A percentile compares a stretch with the other conserved stretches of the same genome.
phyloP scores from a whole-genome alignment of 2,797 vertebrate genomes.

The Enteromius treurensis region DNA sequence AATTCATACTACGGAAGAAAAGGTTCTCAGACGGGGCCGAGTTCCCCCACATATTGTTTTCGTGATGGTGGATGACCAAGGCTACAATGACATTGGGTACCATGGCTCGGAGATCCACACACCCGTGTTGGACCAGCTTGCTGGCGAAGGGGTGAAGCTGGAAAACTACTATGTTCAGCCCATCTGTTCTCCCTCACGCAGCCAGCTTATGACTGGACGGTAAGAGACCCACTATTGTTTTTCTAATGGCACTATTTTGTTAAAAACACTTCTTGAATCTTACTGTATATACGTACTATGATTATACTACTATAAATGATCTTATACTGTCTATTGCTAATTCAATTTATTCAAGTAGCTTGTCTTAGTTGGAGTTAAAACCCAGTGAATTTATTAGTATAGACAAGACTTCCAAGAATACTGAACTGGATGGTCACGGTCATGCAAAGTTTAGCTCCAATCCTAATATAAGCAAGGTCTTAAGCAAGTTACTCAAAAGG shows the following conservation, averaged over 20 bases:
- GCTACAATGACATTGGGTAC: slow-evolving; percentile 92
- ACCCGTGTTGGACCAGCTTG: slow-evolving; percentile 86
- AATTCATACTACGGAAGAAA: slow-evolving; percentile 38
- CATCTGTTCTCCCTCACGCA: slow-evolving; percentile 94
- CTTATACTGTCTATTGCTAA: background rate
- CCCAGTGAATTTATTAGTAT: background rate
- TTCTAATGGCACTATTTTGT: slow-evolving; percentile 1
- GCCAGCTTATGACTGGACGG: slow-evolving; percentile 94
- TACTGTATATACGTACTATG: background rate
- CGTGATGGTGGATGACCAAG: slow-evolving; percentile 94
- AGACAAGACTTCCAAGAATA: background rate
- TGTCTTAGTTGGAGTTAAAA: background rate
- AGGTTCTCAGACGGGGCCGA: background rate
- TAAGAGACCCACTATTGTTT: slow-evolving; percentile 73
- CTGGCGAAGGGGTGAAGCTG: slow-evolving; percentile 90
- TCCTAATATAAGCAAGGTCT: background rate
- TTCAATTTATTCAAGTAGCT: background rate
- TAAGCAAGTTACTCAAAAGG: background rate
- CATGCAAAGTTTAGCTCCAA: background rate
- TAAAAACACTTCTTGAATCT: background rate
- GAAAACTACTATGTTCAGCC: slow-evolving; percentile 98
- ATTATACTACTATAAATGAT: background rate
- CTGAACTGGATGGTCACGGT: background rate
- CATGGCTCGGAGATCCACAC: slow-evolving; percentile 92
- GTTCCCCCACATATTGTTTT: slow-evolving; percentile 87